A percentile compares a stretch with the other conserved stretches of the same genome.
Evolutionary conservation across 2,888 invertebrate species (phyloP).

Genomic region (Zhuqinia jingwanae): DNA sequence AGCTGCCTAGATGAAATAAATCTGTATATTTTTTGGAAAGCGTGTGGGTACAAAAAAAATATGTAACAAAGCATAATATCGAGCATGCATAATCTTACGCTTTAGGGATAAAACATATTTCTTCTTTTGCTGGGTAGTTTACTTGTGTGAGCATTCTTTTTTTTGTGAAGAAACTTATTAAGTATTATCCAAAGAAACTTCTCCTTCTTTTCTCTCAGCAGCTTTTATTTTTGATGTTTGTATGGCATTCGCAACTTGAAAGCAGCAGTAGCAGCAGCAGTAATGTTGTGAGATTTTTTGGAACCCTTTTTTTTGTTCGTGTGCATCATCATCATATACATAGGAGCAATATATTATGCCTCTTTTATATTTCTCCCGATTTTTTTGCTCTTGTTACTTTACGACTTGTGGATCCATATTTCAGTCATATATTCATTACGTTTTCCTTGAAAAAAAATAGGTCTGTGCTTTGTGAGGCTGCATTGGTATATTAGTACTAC

Average conservation of each 20-base stretch:
- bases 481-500: too few relatives aligned
- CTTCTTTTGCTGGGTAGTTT: too few relatives aligned
- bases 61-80: too few relatives aligned
- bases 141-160: too few relatives aligned
- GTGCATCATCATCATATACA: background rate
- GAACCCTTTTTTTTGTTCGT: constrained; percentile 1
- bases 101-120: background rate
- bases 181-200: background rate
- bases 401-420: too few relatives aligned
- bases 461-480: too few relatives aligned
- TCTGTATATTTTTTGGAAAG: background rate
- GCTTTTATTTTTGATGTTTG: background rate
- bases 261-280: too few relatives aligned
- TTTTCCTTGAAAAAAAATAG: too few relatives aligned
- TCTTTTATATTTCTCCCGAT: background rate
- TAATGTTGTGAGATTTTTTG: too few relatives aligned
- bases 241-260: too few relatives aligned
- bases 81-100: background rate
- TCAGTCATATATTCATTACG: too few relatives aligned
- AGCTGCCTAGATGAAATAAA: background rate
- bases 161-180: background rate
- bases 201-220: background rate
- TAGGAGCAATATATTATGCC: too few relatives aligned
- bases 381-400: background rate
- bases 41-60: background rate